Conservation (phyloP, 2,797 vertebrate species). For the Melanotaenia pygmaea region DNA sequence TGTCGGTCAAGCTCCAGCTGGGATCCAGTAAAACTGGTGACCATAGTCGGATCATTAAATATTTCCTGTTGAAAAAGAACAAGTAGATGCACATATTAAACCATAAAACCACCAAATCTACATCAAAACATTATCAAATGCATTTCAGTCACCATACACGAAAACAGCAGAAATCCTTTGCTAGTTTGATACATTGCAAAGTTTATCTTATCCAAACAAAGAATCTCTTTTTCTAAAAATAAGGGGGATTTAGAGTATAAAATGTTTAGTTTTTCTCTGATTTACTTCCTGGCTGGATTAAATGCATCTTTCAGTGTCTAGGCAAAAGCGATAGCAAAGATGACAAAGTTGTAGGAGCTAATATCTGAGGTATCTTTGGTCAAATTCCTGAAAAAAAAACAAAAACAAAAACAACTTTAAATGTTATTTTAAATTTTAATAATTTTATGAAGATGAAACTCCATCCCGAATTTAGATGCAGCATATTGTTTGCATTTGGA, state of each 20-base stretch:
- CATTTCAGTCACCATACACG: background rate
- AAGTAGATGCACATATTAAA: background rate
- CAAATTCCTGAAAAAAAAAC: too few relatives aligned
- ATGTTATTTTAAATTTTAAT: too few relatives aligned
- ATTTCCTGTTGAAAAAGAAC: background rate
- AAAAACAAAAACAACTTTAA: too few relatives aligned
- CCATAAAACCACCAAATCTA: background rate
- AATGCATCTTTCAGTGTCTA: too few relatives aligned
- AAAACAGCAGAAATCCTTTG: background rate
- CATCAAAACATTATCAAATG: background rate
- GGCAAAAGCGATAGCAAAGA: too few relatives aligned
- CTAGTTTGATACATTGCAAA: background rate
- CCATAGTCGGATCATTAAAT: background rate
- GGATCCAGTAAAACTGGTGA: slow-evolving; percentile 1
- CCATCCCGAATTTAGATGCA: background rate
- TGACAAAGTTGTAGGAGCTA: too few relatives aligned
- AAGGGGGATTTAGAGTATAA: too few relatives aligned
- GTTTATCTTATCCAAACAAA: too few relatives aligned
- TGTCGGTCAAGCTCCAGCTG: background rate
- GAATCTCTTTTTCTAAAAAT: too few relatives aligned
- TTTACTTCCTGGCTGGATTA: too few relatives aligned
- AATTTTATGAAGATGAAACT: background rate
- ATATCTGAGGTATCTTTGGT: too few relatives aligned
- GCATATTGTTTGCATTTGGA: background rate
- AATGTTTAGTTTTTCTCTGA: too few relatives aligned